Percentiles rank a stretch among this genome's conserved stretches.
These are phyloP conservation scores for Athalia cordata DNA, from an alignment of 2,888 invertebrate species.

Conservation along the genomic window DNA sequence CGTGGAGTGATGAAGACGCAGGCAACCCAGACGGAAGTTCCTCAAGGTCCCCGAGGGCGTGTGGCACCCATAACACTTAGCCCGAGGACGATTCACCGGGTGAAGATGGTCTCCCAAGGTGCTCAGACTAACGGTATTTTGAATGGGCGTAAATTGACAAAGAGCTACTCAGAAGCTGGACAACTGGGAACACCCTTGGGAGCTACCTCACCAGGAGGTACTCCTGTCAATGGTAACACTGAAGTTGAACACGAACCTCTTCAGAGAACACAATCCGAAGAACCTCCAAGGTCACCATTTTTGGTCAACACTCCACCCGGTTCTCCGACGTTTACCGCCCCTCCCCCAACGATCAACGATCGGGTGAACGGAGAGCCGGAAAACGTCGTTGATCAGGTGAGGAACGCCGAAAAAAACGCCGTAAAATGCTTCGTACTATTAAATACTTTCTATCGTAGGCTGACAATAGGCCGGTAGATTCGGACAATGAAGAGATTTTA, in stretches of 20 bases:
- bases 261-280: constrained; percentile 90
- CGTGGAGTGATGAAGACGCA: constrained; percentile 93
- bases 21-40: constrained; percentile 92
- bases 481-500: constrained; percentile 87
- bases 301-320: constrained; percentile 77
- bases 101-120: constrained; percentile 92
- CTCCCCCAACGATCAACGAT: neutral
- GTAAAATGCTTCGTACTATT: neutral
- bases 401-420: constrained; percentile 23
- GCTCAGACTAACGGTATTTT: constrained; percentile 91
- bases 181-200: constrained; percentile 70
- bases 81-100: constrained; percentile 88
- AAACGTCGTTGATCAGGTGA: constrained; percentile 18
- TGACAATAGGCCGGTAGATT: constrained; percentile 72
- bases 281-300: constrained; percentile 86
- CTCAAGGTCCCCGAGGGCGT: constrained; percentile 76
- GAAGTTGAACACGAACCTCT: constrained; percentile 83
- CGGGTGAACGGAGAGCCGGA: constrained; percentile 61
- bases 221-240: constrained; percentile 54
- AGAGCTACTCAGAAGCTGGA: constrained; percentile 89
- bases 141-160: constrained; percentile 85
- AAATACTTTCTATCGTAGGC: constrained; percentile 43
- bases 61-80: constrained; percentile 80
- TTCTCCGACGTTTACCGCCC: constrained; percentile 26
- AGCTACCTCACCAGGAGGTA: constrained; percentile 53